Base-by-base conservation (phyloP, 2,113 vertebrate species). In the Malurus alboscapulatus region DNA sequence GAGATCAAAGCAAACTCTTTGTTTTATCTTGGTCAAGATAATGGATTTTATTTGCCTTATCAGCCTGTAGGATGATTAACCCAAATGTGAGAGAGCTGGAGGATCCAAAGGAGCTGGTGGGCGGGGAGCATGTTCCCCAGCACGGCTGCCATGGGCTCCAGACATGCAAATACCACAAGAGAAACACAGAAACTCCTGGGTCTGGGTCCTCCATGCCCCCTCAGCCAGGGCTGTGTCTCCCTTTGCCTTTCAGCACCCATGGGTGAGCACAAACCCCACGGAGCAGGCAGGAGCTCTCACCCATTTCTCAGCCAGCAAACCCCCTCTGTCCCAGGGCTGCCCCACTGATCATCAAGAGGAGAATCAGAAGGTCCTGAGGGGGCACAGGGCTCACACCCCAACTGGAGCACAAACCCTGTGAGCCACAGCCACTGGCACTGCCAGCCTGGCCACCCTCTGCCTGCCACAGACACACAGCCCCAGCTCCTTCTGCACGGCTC, bases 1-100 rank as follows among this genome's bases (percentile, higher is more conserved):
- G 69, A 91, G 78, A 96, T 90, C 95, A 96, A 95, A 92, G 84
- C 68, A 78, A 93, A 90, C 65, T 48, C 59, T 85, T 67, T 24
- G 47, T 74, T 95, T 95, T 85, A 96, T 96, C 94, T 96, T 38
- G 48, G 40, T 80, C 79, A 75, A 96, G 92, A 96, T 95, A 95
- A 94, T 36, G 30, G 91, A 87, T 80, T 96, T 95, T 95, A 96
- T 95, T 95, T 90, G 88, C 76, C 65, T 96, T 95, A 96, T 96
- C 95, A 68, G 92, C 79, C 90, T 59, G 53, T 11, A 50, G 88
- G 85, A 92, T 58, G 73, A 95, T 94, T 95, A 95, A 71, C 90
- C 40, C 21, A 91, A 77, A 95, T 78, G 85, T 94, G 90, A 90
- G 93, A 96, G 95, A 92, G 45, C 57, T 38, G 67, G 57, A 74